phyloP scores from a whole-genome alignment of 2,113 vertebrate species.

The Dicerorhinus sumatrensis region DNA sequence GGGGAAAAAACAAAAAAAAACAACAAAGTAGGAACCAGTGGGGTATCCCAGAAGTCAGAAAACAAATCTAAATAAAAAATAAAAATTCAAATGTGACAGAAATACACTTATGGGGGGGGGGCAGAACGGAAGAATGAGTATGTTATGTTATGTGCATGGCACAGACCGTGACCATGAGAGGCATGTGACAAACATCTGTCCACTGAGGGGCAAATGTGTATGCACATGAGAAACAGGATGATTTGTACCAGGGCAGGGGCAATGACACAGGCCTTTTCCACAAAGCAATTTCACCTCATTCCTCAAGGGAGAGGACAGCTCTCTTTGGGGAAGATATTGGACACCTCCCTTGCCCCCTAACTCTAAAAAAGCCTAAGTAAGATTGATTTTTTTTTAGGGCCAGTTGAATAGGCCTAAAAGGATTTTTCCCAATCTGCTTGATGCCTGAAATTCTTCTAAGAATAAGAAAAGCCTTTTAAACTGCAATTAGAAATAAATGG shows the following conservation, averaged over 20 bases:
- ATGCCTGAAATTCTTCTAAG: slow-evolving; percentile 58
- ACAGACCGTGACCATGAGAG: neutral
- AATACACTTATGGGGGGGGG: neutral
- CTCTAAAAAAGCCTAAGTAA: neutral
- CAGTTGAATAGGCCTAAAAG: slow-evolving; percentile 40
- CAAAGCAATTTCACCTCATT: neutral
- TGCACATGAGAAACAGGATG: neutral
- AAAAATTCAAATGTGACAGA: neutral
- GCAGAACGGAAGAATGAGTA: neutral
- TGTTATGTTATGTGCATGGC: fast-evolving
- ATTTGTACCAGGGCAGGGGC: neutral
- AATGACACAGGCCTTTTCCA: neutral
- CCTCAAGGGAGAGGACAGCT: neutral
- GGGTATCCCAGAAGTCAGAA: neutral
- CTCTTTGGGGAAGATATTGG: neutral
- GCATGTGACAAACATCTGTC: neutral
- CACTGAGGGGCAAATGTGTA: neutral
- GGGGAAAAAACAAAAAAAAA: neutral
- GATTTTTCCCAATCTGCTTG: neutral
- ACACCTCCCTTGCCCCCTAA: neutral
- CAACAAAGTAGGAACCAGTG: neutral
- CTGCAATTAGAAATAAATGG: slow-evolving; percentile 66
- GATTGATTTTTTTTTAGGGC: neutral
- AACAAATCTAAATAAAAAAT: slow-evolving; percentile 39
- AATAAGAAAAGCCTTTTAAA: slow-evolving; percentile 65